These are phyloP conservation scores for Phania funesta DNA, from an alignment of 2,888 invertebrate species.

Conservation along the genomic window DNA sequence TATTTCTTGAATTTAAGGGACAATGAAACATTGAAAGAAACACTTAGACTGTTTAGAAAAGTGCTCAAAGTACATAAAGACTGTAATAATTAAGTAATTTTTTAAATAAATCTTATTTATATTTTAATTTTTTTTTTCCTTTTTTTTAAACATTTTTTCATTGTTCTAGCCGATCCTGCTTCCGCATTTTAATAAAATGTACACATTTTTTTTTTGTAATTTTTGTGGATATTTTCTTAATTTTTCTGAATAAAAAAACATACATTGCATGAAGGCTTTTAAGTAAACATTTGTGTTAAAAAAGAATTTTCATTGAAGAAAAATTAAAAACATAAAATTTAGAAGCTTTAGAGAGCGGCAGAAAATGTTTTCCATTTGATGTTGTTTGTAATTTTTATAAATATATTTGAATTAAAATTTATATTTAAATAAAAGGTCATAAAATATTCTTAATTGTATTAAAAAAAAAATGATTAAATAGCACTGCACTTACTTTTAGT, in stretches of 20 bases:
- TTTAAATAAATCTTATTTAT: too few relatives aligned
- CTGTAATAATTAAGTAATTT: too few relatives aligned
- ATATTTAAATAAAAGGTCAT: neutral
- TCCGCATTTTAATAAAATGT: conserved; percentile 76
- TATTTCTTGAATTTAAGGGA: neutral
- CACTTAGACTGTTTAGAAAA: conserved; percentile 6
- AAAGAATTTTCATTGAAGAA: neutral
- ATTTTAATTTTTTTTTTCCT: conserved; percentile 36
- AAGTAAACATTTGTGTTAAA: neutral
- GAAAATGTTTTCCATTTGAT: conserved; percentile 51
- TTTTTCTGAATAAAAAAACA: neutral
- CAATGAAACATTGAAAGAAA: conserved; percentile 26
- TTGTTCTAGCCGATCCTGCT: conserved; percentile 80
- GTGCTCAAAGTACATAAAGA: conserved; percentile 56
- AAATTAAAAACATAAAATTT: conserved; percentile 24
- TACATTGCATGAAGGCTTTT: neutral
- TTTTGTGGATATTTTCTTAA: conserved; percentile 39
- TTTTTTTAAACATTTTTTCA: conserved; percentile 69
- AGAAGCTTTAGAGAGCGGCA: conserved; percentile 63
- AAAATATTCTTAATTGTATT: neutral
- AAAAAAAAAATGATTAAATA: neutral
- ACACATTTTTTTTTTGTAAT: conserved; percentile 67
- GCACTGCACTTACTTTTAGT: conserved; percentile 68
- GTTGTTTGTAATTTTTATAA: conserved; percentile 27
- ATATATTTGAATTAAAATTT: neutral